Percentiles rank a stretch among this genome's conserved stretches.
Conservation (phyloP, 2,113 vertebrate genomes). For the Catharus bicknelli region DNA sequence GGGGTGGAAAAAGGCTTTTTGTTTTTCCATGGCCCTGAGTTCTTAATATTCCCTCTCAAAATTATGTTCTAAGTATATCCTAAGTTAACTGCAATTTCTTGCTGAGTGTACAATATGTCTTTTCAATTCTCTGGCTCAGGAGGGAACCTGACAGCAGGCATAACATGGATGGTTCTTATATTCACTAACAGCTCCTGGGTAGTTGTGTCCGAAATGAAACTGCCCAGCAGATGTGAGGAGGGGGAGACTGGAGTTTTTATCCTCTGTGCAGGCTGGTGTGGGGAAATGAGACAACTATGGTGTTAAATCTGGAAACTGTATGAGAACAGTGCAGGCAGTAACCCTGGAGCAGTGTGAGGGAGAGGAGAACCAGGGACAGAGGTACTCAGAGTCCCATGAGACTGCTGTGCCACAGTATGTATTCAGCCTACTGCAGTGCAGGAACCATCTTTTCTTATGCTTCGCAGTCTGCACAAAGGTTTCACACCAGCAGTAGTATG, state of each 20-base stretch:
- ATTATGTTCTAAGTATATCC: not conserved
- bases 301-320: not conserved
- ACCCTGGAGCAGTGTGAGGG: not conserved
- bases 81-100: constrained; percentile 13
- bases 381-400: not conserved
- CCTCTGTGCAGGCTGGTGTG: not conserved
- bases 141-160: constrained; percentile 3
- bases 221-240: not conserved
- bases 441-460: fast-evolving
- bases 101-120: constrained; percentile 3
- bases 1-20: not conserved
- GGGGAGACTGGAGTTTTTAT: not conserved
- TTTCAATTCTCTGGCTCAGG: not conserved
- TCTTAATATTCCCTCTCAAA: constrained; percentile 12
- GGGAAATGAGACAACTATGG: not conserved
- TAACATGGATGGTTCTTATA: not conserved
- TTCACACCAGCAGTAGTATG: fast-evolving
- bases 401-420: fast-evolving
- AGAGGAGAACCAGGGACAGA: not conserved
- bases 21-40: not conserved
- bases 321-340: not conserved
- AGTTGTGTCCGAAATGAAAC: constrained; percentile 16
- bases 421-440: not conserved
- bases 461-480: not conserved
- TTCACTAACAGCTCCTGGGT: not conserved